Evolutionary conservation across 35 echinoderm and acorn worm species (phyloP).

Genomic region (Chiridota heheva): DNA sequence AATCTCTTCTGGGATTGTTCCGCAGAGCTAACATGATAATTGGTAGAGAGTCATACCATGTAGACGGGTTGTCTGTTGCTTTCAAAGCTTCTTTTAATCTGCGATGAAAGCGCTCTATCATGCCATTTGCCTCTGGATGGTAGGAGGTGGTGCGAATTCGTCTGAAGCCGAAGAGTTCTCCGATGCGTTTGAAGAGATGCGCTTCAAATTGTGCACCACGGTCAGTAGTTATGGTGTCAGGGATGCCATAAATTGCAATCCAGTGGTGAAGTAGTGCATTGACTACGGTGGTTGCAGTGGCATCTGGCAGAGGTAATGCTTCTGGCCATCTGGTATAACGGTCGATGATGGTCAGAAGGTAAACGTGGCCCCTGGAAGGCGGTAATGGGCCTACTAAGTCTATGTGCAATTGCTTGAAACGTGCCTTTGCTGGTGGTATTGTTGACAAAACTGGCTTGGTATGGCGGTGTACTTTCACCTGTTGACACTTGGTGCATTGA

Average conservation of each 20-base stretch:
- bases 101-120: conserved; percentile 43
- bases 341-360: conserved; percentile 62
- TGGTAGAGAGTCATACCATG: conserved; percentile 34
- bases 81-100: conserved; percentile 38
- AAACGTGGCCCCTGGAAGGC: conserved; percentile 45
- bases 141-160: conserved; percentile 27
- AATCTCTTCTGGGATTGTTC: conserved; percentile 12
- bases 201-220: conserved; percentile 37
- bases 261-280: no score
- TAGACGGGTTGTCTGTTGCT: neutral
- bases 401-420: conserved; percentile 52
- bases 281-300: no score
- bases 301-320: conserved; percentile 52
- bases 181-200: conserved; percentile 24
- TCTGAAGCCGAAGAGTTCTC: conserved; percentile 1
- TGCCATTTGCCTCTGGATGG: conserved; percentile 11
- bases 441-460: conserved; percentile 44
- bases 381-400: conserved; percentile 72
- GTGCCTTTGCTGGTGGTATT: conserved; percentile 40
- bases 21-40: conserved; percentile 26
- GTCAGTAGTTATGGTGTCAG: conserved; percentile 40
- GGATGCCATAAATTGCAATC: conserved; percentile 34
- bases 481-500: conserved; percentile 53
- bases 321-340: conserved; percentile 74
- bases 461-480: conserved; percentile 59